These are phyloP conservation scores for Athalia circularis DNA, from an alignment of 2,888 invertebrate species.

Conservation along the genomic window DNA sequence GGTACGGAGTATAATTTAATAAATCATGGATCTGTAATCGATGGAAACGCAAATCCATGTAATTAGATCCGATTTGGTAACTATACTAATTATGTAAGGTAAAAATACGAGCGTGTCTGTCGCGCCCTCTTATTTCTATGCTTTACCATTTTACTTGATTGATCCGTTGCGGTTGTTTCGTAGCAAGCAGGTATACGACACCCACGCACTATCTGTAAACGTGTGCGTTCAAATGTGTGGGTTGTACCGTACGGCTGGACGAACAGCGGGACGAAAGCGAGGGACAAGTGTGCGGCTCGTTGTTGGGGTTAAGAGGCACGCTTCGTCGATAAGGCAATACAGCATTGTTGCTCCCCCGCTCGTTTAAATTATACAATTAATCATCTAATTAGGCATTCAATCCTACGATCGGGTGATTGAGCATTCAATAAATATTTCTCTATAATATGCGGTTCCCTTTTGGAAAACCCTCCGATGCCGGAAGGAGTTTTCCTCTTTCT, in stretches of 20 bases:
- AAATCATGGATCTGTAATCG: too few species aligned
- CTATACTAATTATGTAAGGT: too few species aligned
- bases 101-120: too few species aligned
- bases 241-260: conserved; percentile 29
- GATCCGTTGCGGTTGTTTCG: conserved; percentile 7
- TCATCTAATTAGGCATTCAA: conserved; percentile 68
- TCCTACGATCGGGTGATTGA: conserved; percentile 53
- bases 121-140: too few species aligned
- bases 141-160: not conserved
- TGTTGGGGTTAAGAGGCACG: conserved; percentile 58
- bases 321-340: conserved; percentile 61
- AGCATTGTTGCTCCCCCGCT: conserved; percentile 57
- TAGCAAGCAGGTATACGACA: not conserved
- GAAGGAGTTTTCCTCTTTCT: too few species aligned
- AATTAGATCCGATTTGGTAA: too few species aligned
- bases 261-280: conserved; percentile 12
- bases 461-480: too few species aligned
- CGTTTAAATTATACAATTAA: conserved; percentile 67
- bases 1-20: too few species aligned
- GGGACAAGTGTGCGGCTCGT: conserved; percentile 48
- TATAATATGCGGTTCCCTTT: not conserved
- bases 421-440: not conserved
- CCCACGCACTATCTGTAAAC: conserved; percentile 2
- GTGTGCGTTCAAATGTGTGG: not conserved
- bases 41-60: too few species aligned